A percentile compares a stretch with the other conserved stretches of the same genome.
phyloP scores from a whole-genome alignment of 2,113 vertebrate genomes.

The Oryctolagus cuniculus region mOryCun1.1 NC_091439.1:77485001-77485500 shows the following conservation, averaged over 20 bases:
- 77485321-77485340: not conserved
- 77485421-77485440: not conserved
- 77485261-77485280: too few relatives aligned
- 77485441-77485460: not conserved
- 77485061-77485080: not conserved
- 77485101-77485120: not conserved
- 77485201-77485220: not conserved
- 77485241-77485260: too few relatives aligned
- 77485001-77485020: not conserved
- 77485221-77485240: too few relatives aligned
- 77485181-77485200: not conserved
- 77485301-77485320: too few relatives aligned
- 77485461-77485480: not conserved
- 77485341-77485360: not conserved
- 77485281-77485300: too few relatives aligned
- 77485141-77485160: too few relatives aligned
- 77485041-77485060: not conserved
- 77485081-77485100: not conserved
- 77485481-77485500: not conserved
- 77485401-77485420: not conserved
- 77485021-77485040: not conserved
- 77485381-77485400: not conserved
- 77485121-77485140: too few relatives aligned
- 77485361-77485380: not conserved
- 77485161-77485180: too few relatives aligned